Conservation (phyloP, 2,888 invertebrate species). For the Eumerus sabulonum region DNA sequence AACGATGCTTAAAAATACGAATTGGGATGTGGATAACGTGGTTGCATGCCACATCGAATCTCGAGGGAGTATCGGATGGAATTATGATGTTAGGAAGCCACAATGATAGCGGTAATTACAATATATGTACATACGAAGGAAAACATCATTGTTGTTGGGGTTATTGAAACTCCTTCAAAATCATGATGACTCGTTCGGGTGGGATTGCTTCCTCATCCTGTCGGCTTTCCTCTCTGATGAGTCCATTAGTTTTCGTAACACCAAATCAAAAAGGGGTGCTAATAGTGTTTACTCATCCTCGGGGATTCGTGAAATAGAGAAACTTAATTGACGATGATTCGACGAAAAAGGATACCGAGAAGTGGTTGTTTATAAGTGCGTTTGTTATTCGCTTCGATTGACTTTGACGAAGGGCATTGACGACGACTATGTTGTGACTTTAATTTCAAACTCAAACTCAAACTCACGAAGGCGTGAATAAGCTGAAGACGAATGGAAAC, state of each 20-base stretch:
- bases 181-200: slow-evolving; percentile 54
- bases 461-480: slow-evolving; percentile 21
- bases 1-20: slow-evolving; percentile 58
- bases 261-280: slow-evolving; percentile 6
- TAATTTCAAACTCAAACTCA: slow-evolving; percentile 11
- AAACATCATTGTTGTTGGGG: slow-evolving; percentile 8
- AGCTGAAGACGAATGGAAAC: neutral
- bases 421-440: neutral
- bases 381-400: neutral
- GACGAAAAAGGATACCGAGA: slow-evolving; percentile 10
- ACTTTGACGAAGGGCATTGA: slow-evolving; percentile 12
- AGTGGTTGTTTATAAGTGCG: neutral
- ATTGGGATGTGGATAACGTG: slow-evolving; percentile 11
- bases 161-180: slow-evolving; percentile 56
- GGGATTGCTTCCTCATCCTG: slow-evolving; percentile 50
- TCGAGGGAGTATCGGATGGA: slow-evolving; percentile 46
- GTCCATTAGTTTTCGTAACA: slow-evolving; percentile 51
- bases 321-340: slow-evolving; percentile 53
- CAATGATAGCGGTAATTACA: slow-evolving; percentile 58
- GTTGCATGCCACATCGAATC: neutral
- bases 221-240: too few relatives aligned
- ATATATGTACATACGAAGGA: too few relatives aligned
- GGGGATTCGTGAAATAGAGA: slow-evolving; percentile 27
- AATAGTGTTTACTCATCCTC: slow-evolving; percentile 45
- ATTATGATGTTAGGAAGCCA: slow-evolving; percentile 50